Percentiles rank a stretch among this genome's conserved stretches.
Evolutionary conservation across 2,113 vertebrate genomes (phyloP).

Genomic region (Gymnocephalus cernua): DNA sequence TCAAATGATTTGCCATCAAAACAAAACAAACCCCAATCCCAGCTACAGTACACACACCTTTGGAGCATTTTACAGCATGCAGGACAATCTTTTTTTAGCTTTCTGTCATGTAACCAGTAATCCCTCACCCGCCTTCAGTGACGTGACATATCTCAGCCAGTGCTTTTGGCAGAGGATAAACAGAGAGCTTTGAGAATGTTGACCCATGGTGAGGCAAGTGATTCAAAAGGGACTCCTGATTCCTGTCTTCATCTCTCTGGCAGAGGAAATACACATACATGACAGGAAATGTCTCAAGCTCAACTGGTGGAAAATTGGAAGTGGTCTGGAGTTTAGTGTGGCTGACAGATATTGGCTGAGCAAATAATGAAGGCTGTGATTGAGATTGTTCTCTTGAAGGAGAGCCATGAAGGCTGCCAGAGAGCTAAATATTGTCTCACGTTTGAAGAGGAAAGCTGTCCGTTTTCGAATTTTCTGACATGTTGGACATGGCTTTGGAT

Average conservation of each 20-base stretch:
- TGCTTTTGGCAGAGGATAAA: constrained; percentile 42
- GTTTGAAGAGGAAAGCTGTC: constrained; percentile 31
- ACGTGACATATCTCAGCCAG: constrained; percentile 33
- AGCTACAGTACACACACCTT: not conserved
- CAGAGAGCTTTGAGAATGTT: constrained; percentile 26
- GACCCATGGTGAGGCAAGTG: constrained; percentile 22
- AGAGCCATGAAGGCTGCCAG: constrained; percentile 26
- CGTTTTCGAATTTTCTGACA: constrained; percentile 13
- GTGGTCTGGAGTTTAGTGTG: constrained; percentile 47
- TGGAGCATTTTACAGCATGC: not conserved
- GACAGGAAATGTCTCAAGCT: constrained; percentile 40
- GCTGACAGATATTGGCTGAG: constrained; percentile 54
- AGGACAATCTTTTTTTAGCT: not conserved
- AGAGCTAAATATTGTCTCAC: constrained; percentile 25
- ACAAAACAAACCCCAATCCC: not conserved
- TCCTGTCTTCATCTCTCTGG: constrained; percentile 47
- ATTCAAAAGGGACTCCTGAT: constrained; percentile 46
- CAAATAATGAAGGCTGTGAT: constrained; percentile 57
- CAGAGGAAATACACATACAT: constrained; percentile 40
- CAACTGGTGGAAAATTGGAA: constrained; percentile 63
- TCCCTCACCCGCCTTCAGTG: constrained; percentile 23
- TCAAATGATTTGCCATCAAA: not conserved
- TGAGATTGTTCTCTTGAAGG: constrained; percentile 61
- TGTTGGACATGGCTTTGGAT: constrained; percentile 20
- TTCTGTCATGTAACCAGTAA: constrained; percentile 21